A percentile compares a stretch with the other conserved stretches of the same genome.
phyloP scores from a whole-genome alignment of 2,888 invertebrate species.

The Alentia gelatinosa region DNA sequence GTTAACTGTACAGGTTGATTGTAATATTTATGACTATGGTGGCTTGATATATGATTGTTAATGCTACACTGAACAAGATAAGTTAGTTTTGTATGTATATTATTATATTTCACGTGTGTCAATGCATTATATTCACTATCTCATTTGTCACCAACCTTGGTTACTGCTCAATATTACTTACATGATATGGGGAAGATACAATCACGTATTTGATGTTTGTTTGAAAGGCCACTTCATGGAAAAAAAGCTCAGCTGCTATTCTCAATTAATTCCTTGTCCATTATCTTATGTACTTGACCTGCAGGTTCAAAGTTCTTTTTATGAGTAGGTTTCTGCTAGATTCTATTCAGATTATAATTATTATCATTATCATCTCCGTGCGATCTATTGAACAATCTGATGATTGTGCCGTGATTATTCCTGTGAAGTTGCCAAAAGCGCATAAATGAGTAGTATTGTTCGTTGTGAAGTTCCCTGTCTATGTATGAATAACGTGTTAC shows the following conservation, averaged over 20 bases:
- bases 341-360: not conserved
- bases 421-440: slow-evolving; percentile 44
- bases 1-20: slow-evolving; percentile 43
- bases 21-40: slow-evolving; percentile 51
- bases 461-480: slow-evolving; percentile 5
- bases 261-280: slow-evolving; percentile 25
- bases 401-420: slow-evolving; percentile 36
- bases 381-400: not conserved
- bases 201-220: not conserved
- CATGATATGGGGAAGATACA: not conserved
- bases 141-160: slow-evolving; percentile 48
- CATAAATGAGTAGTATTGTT: not conserved
- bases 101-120: slow-evolving; percentile 51
- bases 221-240: slow-evolving; percentile 22
- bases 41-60: slow-evolving; percentile 39
- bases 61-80: slow-evolving; percentile 49
- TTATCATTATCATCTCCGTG: not conserved
- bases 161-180: slow-evolving; percentile 50
- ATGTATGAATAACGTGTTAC: slow-evolving; percentile 5
- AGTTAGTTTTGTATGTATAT: slow-evolving; percentile 53
- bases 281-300: not conserved
- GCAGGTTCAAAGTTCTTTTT: not conserved
- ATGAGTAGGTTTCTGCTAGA: not conserved
- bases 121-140: slow-evolving; percentile 51
- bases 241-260: slow-evolving; percentile 32